phyloP scores from a whole-genome alignment of 1,140 invertebrate species.

The Bombus superbus region DNA sequence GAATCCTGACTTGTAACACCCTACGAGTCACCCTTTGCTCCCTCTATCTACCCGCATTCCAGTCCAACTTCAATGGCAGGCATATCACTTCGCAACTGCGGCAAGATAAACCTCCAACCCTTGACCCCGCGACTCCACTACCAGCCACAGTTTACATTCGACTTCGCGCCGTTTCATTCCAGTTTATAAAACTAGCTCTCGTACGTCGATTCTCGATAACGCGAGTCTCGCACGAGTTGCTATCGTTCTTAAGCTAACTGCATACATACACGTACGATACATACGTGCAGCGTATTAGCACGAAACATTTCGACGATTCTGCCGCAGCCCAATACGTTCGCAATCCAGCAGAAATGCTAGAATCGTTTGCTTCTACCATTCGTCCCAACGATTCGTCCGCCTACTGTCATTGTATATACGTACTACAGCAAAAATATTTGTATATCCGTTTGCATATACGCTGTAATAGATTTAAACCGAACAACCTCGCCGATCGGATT shows the following conservation, averaged over 20 bases:
- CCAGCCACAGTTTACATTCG: conserved; percentile 62
- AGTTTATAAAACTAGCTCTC: conserved; percentile 70
- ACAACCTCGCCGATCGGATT: neutral
- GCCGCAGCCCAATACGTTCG: neutral
- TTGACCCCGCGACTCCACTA: conserved; percentile 64
- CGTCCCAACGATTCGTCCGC: neutral
- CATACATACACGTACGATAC: neutral
- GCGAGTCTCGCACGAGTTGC: conserved; percentile 30
- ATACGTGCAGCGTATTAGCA: neutral
- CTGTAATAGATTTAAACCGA: conserved; percentile 4
- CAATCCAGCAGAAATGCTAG: neutral
- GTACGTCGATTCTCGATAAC: conserved; percentile 49
- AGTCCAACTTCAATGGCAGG: conserved; percentile 64
- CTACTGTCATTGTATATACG: neutral
- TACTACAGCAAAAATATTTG: neutral
- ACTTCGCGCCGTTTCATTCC: conserved; percentile 66
- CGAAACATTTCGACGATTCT: conserved; percentile 16
- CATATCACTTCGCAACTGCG: conserved; percentile 70
- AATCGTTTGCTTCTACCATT: neutral
- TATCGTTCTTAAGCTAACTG: conserved; percentile 27
- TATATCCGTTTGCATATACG: neutral
- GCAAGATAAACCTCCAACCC: conserved; percentile 69
- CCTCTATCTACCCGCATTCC: conserved; percentile 56
- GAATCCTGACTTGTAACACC: conserved; percentile 69
- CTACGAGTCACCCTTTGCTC: conserved; percentile 47